phyloP scores from a whole-genome alignment of 2,113 vertebrate species.

The Ahaetulla prasina region DNA sequence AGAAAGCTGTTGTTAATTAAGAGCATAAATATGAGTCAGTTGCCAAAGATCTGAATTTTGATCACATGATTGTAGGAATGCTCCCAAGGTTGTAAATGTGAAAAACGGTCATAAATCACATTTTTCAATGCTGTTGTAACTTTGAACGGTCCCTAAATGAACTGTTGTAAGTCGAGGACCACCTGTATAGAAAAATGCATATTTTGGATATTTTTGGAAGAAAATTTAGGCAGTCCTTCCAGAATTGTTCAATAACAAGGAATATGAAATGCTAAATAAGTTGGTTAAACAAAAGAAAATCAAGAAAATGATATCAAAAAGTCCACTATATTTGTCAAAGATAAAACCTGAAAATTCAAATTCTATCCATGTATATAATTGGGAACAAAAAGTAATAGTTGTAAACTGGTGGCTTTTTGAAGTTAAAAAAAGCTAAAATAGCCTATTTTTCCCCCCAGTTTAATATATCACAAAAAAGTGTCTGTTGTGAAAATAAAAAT shows the following conservation, averaged over 20 bases:
- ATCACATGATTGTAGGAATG: too few species aligned
- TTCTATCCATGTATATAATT: slow-evolving; percentile 23
- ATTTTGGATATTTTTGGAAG: neutral
- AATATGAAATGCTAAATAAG: slow-evolving; percentile 9
- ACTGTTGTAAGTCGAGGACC: too few species aligned
- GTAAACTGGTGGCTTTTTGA: slow-evolving; percentile 9
- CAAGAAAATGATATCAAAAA: slow-evolving; percentile 1
- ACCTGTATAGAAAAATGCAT: neutral
- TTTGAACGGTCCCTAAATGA: too few species aligned
- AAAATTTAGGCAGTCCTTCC: neutral
- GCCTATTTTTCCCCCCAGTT: slow-evolving; percentile 12
- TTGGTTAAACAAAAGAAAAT: neutral
- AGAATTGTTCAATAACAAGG: neutral
- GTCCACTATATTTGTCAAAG: slow-evolving; percentile 10
- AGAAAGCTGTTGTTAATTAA: too few species aligned
- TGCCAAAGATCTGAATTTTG: too few species aligned
- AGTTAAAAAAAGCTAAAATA: slow-evolving; percentile 1
- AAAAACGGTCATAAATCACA: too few species aligned
- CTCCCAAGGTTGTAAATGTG: too few species aligned
- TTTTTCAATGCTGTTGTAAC: too few species aligned
- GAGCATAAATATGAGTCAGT: too few species aligned
- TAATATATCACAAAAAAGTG: slow-evolving; percentile 11
- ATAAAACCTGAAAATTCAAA: slow-evolving; percentile 24
- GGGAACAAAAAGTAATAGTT: slow-evolving; percentile 20
- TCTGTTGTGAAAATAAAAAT: slow-evolving; percentile 3